phyloP scores from a whole-genome alignment of 2,888 invertebrate genomes.

The Lasioglossum malachurum region DNA sequence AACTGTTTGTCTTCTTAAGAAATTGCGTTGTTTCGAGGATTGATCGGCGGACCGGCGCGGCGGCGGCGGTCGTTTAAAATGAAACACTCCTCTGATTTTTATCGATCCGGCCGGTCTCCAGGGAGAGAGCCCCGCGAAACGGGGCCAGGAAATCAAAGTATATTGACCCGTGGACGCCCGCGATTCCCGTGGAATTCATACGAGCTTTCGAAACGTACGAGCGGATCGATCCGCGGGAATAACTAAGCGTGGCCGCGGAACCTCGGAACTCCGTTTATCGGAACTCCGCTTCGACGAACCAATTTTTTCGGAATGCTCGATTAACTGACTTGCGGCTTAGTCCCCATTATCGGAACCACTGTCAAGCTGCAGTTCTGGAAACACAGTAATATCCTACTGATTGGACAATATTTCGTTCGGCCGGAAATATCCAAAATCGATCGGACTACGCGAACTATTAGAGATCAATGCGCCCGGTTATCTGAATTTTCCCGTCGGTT shows the following conservation, averaged over 20 bases:
- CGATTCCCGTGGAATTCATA: slow-evolving; percentile 19
- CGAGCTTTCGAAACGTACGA: slow-evolving; percentile 12
- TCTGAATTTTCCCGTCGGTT: not conserved
- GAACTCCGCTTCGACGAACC: not conserved
- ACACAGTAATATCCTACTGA: not conserved
- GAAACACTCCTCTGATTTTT: slow-evolving; percentile 53
- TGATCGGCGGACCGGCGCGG: slow-evolving; percentile 24
- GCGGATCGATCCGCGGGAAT: slow-evolving; percentile 15
- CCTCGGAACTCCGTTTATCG: slow-evolving; percentile 5
- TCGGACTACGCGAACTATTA: not conserved
- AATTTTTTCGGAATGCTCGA: slow-evolving; percentile 13
- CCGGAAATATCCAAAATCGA: not conserved
- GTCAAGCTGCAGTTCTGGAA: not conserved
- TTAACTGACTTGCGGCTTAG: not conserved
- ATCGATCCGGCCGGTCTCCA: slow-evolving; percentile 43
- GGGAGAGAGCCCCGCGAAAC: slow-evolving; percentile 41
- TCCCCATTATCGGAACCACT: not conserved
- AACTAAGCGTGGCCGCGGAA: not conserved
- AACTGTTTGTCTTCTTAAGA: slow-evolving; percentile 55
- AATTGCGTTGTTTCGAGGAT: slow-evolving; percentile 50
- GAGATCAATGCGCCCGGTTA: not conserved
- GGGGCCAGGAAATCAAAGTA: slow-evolving; percentile 51
- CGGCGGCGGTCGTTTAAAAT: slow-evolving; percentile 46
- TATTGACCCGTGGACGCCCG: slow-evolving; percentile 41
- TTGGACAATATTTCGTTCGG: not conserved